These are phyloP conservation scores for Hesperophylax magnus DNA, from an alignment of 1,140 invertebrate species.

Conservation along the genomic window DNA sequence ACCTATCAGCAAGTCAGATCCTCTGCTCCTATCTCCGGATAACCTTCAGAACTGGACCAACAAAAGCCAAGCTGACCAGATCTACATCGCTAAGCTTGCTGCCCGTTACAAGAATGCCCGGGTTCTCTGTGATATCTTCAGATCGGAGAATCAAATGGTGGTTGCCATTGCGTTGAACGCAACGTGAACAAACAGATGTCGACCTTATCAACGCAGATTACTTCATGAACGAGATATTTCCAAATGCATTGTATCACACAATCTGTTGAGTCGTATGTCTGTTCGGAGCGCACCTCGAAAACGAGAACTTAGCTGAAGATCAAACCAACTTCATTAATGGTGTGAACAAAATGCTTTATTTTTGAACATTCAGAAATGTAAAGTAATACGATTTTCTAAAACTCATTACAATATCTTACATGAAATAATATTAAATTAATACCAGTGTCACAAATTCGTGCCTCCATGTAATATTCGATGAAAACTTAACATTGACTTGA, in stretches of 20 bases:
- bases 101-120: constrained; percentile 18
- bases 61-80: constrained; percentile 28
- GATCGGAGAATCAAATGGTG: constrained; percentile 45
- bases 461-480: too few relatives aligned
- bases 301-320: constrained; percentile 28
- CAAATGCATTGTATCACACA: constrained; percentile 15
- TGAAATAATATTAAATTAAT: too few relatives aligned
- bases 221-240: constrained; percentile 48
- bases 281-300: constrained; percentile 35
- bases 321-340: too few relatives aligned
- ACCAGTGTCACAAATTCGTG: too few relatives aligned
- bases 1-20: constrained; percentile 19
- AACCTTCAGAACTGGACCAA: neutral
- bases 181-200: constrained; percentile 29
- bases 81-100: constrained; percentile 41
- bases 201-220: constrained; percentile 48
- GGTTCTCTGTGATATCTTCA: constrained; percentile 39
- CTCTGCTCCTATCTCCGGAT: constrained; percentile 30
- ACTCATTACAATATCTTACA: too few relatives aligned
- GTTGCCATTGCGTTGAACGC: constrained; percentile 28
- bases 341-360: too few relatives aligned
- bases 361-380: too few relatives aligned
- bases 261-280: constrained; percentile 40
- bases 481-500: too few relatives aligned
- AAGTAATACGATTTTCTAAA: too few relatives aligned